Evolutionary conservation across 2,888 invertebrate genomes (phyloP).

Genomic region (Lacanobia wlatinum): DNA sequence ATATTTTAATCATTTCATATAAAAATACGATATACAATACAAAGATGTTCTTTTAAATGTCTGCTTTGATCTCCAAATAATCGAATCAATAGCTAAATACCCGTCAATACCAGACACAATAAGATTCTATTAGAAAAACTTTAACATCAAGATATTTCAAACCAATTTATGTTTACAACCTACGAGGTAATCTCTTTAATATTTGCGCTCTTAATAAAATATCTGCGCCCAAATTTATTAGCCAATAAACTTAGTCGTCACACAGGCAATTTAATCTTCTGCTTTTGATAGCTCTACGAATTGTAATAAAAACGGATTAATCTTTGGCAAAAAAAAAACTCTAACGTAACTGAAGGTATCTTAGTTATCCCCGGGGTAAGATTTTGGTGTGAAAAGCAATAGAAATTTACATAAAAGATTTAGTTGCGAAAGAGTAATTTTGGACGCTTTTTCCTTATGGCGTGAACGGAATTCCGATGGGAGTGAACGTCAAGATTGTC

Average conservation of each 20-base stretch:
- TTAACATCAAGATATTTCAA: conserved; percentile 34
- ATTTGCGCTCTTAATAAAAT: conserved; percentile 86
- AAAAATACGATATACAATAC: not conserved
- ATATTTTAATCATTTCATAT: no score
- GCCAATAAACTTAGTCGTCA: conserved; percentile 84
- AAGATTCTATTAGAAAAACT: conserved; percentile 15
- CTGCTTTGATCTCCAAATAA: conserved; percentile 25
- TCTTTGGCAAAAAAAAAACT: conserved; percentile 55
- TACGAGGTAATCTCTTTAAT: conserved; percentile 75
- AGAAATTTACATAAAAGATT: conserved; percentile 69
- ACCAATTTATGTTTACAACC: conserved; percentile 79
- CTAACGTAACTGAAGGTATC: conserved; percentile 47
- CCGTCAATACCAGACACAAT: conserved; percentile 26
- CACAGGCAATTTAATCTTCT: conserved; percentile 85
- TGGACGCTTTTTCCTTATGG: conserved; percentile 58
- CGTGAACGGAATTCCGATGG: conserved; percentile 54
- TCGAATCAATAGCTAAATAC: conserved; percentile 17
- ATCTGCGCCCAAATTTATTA: conserved; percentile 79
- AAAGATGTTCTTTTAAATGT: not conserved
- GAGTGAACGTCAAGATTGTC: conserved; percentile 33
- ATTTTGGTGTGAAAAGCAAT: conserved; percentile 64
- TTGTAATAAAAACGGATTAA: conserved; percentile 78
- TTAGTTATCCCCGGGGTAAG: conserved; percentile 56
- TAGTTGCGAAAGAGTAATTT: conserved; percentile 62
- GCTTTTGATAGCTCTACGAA: conserved; percentile 74